Conservation (phyloP, 2,113 vertebrate genomes). For the Zapornia atra region DNA sequence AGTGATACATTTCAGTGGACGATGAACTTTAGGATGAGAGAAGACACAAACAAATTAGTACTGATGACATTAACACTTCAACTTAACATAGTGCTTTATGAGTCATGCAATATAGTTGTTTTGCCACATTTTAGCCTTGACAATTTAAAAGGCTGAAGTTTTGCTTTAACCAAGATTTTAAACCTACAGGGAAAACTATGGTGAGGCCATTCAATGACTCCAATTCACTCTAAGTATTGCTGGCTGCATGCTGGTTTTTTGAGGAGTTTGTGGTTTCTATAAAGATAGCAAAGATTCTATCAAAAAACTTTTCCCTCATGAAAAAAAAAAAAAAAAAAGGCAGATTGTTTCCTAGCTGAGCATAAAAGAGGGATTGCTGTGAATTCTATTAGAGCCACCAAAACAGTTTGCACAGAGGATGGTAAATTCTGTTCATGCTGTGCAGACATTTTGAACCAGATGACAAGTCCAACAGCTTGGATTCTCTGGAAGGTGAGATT, state of each 20-base stretch:
- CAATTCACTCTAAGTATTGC: not conserved
- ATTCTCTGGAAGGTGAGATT: slow-evolving; percentile 62
- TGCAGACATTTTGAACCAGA: slow-evolving; percentile 73
- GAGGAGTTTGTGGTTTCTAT: slow-evolving; percentile 31
- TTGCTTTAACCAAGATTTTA: not conserved
- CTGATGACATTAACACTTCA: not conserved
- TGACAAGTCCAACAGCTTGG: slow-evolving; percentile 61
- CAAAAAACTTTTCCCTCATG: slow-evolving; percentile 15
- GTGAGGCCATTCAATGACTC: slow-evolving; percentile 23
- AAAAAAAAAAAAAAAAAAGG: not conserved
- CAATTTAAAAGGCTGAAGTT: not conserved
- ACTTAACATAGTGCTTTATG: not conserved
- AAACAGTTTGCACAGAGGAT: slow-evolving; percentile 65
- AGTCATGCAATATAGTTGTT: not conserved
- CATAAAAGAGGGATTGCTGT: slow-evolving; percentile 65
- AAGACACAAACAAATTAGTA: not conserved
- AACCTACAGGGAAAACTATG: not conserved
- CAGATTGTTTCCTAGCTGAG: slow-evolving; percentile 59
- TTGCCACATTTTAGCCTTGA: not conserved
- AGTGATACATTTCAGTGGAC: not conserved
- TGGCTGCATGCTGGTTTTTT: slow-evolving; percentile 11
- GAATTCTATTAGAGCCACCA: slow-evolving; percentile 61
- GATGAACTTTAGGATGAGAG: not conserved
- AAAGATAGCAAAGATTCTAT: slow-evolving; percentile 53
- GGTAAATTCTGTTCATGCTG: slow-evolving; percentile 60